These are phyloP conservation scores for Caenorhabditis angaria DNA, from an alignment of 2,888 invertebrate genomes.

Conservation along the genomic window DNA sequence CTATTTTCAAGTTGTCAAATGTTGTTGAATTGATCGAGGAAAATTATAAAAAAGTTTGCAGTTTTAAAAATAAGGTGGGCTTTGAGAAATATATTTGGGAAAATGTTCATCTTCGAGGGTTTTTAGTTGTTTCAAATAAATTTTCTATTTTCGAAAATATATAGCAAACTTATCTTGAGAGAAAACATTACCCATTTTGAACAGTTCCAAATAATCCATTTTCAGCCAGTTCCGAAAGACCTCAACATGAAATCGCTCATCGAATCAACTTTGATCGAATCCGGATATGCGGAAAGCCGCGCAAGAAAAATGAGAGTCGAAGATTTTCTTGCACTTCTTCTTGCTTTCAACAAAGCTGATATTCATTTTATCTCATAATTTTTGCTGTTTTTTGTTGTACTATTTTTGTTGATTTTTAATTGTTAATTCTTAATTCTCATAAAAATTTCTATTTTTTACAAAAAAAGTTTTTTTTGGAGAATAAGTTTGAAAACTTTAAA, in stretches of 20 bases:
- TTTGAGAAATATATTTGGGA: conserved; percentile 2
- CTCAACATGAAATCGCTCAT: conserved; percentile 86
- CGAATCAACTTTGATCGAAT: conserved; percentile 79
- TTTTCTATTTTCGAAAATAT: neutral
- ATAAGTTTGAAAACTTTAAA: neutral
- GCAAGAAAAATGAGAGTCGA: conserved; percentile 94
- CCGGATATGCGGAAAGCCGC: conserved; percentile 81
- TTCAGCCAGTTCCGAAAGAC: conserved; percentile 81
- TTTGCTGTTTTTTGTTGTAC: conserved; percentile 10
- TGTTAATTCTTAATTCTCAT: neutral
- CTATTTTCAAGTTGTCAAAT: conserved; percentile 83
- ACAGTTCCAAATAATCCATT: conserved; percentile 43
- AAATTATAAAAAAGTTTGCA: conserved; percentile 89
- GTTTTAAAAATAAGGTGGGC: conserved; percentile 82
- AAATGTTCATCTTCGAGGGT: no score
- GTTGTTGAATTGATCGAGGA: conserved; percentile 83
- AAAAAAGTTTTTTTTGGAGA: neutral
- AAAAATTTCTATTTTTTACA: conserved; percentile 7
- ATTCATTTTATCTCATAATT: conserved; percentile 81
- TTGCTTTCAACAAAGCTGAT: conserved; percentile 88
- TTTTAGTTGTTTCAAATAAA: conserved; percentile 2
- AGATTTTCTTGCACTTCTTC: conserved; percentile 87
- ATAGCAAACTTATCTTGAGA: no score
- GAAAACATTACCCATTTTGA: no score
- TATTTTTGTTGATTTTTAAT: neutral